Percentiles rank a stretch among this genome's conserved stretches.
Evolutionary conservation across 2,888 invertebrate species (phyloP).

Genomic region (Rhimphoctona megacephalus): DNA sequence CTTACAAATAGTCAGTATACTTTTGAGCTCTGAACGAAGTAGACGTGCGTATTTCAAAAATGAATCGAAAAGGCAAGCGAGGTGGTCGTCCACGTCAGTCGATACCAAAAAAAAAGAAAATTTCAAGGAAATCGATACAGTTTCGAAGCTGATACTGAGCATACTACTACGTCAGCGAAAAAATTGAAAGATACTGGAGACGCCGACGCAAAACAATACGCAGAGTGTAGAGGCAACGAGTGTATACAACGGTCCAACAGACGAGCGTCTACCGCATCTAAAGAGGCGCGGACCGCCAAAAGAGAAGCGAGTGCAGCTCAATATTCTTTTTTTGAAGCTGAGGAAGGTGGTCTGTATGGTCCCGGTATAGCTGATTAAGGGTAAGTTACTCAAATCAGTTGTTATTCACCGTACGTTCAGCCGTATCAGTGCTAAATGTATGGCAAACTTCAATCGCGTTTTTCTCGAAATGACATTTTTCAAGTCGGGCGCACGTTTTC

Average conservation of each 20-base stretch:
- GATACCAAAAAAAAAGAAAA: too few relatives aligned
- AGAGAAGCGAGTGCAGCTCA: slow-evolving; percentile 39
- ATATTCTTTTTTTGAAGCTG: slow-evolving; percentile 25
- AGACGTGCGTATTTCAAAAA: too few relatives aligned
- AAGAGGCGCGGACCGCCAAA: slow-evolving; percentile 47
- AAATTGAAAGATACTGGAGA: too few relatives aligned
- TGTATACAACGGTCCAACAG: slow-evolving; percentile 42
- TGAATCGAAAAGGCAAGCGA: too few relatives aligned
- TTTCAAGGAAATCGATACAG: too few relatives aligned
- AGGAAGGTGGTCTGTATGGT: not conserved
- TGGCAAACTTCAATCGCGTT: slow-evolving; percentile 27
- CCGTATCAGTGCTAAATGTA: slow-evolving; percentile 22
- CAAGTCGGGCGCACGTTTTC: slow-evolving; percentile 29
- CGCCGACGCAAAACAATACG: slow-evolving; percentile 45
- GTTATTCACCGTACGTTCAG: too few relatives aligned
- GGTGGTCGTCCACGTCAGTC: too few relatives aligned
- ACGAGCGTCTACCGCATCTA: slow-evolving; percentile 58
- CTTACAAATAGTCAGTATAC: too few relatives aligned
- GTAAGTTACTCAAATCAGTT: slow-evolving; percentile 18
- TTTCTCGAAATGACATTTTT: slow-evolving; percentile 19
- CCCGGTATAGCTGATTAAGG: slow-evolving; percentile 10
- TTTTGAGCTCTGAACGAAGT: too few relatives aligned
- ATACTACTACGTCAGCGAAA: too few relatives aligned
- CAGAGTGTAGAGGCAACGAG: not conserved
- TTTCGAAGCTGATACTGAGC: too few relatives aligned